Base-by-base conservation (phyloP, 2,797 vertebrate species). In the Ataeniobius toweri region DNA sequence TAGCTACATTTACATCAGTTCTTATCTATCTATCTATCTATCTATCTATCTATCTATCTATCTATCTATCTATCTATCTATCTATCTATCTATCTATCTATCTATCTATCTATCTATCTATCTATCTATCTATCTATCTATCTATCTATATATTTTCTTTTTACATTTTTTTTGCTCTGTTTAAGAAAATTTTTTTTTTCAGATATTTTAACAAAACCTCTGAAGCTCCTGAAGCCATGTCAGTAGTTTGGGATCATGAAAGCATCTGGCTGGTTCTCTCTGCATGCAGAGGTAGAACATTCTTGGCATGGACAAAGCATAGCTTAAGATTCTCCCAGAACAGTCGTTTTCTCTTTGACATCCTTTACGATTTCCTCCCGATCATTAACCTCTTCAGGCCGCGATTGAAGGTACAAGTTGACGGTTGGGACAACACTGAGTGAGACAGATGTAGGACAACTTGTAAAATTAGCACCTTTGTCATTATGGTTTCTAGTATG, bases 381-480 rank as follows among this genome's bases (percentile, higher is more conserved):
- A 14, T 69, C 41, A 46, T 69, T 69, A 69, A 69, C 67, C 12
- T 69, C 24, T 69, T n/a, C 41, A 44, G 67, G 7, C 67, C 1
- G 10, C n/a, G 22, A 46, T 26, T 46, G 24, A 16, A 46, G 67
- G 67, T 69, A 44, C 67, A 69, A 69, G 67, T 69, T 46, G 67
- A 69, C 67, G 44, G 41, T 69, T 69, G 67, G 67, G 67, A 69
- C 39, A 68, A n/a, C 36, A 41, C 65, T n/a, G 1, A 44, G 65
- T n/a, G 39, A 68, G 65, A 68, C 67, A 69, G 41, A 69, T 69
- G 67, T 69, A 46, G 6, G 41, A 69, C 67, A 69, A 69, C 67
- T 69, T 69, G 67, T 69, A 69, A 69, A 69, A 69, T 69, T 69
- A 69, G 24, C 67, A 69, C 67, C 67, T n/a, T 44, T 69, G 67